Evolutionary conservation across 2,113 vertebrate species (phyloP).

Genomic region (Anser cygnoides): DNA sequence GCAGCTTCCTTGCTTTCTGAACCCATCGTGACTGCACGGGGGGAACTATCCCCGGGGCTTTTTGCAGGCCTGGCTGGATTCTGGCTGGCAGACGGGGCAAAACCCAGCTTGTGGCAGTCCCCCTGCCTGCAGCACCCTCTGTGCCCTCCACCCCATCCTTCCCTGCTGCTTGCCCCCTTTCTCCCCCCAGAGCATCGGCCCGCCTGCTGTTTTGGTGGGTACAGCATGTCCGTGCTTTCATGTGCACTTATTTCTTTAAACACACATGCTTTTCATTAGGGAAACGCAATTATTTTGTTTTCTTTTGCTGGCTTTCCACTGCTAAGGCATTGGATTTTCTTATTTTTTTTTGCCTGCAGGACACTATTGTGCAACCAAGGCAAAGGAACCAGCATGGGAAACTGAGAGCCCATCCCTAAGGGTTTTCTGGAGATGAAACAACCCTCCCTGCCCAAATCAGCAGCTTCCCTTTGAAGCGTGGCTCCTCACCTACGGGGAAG

Average conservation of each 20-base stretch:
- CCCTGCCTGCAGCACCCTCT: accelerated
- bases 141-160: not conserved
- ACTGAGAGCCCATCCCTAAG: not conserved
- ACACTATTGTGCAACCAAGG: not conserved
- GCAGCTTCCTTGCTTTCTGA: not conserved
- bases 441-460: not conserved
- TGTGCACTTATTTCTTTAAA: not conserved
- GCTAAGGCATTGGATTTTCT: not conserved
- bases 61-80: not conserved
- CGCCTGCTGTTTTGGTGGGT: not conserved
- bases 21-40: accelerated
- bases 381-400: not conserved
- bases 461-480: not conserved
- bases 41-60: not conserved
- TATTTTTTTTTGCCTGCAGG: not conserved
- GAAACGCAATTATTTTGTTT: not conserved
- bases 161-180: not conserved
- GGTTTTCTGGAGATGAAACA: not conserved
- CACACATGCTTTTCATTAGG: not conserved
- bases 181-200: not conserved
- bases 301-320: not conserved
- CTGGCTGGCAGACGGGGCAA: accelerated
- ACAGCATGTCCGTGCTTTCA: not conserved
- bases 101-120: not conserved
- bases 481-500: not conserved